Percentiles rank a stretch among this genome's conserved stretches.
Conservation (phyloP, 2,888 invertebrate genomes). For the Spilarctia lutea region DNA sequence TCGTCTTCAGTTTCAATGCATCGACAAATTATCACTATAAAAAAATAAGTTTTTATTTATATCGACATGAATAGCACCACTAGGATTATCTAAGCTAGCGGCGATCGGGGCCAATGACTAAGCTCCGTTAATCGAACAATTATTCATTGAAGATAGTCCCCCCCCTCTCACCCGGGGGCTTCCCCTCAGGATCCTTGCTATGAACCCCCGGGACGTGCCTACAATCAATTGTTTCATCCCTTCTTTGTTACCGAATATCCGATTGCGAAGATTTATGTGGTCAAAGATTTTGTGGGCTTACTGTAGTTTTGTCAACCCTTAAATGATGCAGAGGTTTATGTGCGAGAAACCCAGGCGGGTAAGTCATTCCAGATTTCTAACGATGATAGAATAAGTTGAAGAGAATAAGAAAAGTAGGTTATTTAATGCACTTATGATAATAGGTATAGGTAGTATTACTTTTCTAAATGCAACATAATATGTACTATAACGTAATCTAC, state of each 20-base stretch:
- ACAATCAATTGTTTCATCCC: constrained; percentile 32
- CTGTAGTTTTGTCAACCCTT: not conserved
- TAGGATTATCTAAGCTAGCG: constrained; percentile 66
- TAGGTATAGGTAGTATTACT: too few species aligned
- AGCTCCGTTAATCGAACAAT: constrained; percentile 83
- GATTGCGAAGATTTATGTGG: constrained; percentile 38
- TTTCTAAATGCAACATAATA: too few species aligned
- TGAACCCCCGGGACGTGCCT: constrained; percentile 22
- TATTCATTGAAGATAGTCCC: constrained; percentile 77
- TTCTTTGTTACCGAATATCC: constrained; percentile 37
- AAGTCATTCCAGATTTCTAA: not conserved
- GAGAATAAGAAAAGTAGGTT: not conserved
- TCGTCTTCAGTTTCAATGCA: not conserved
- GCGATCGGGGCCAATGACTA: constrained; percentile 77
- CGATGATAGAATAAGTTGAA: not conserved
- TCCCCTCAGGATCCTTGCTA: constrained; percentile 39
- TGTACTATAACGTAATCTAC: too few species aligned
- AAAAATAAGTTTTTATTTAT: constrained; percentile 1
- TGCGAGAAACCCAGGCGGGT: not conserved
- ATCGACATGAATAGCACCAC: constrained; percentile 47
- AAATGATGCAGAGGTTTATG: not conserved
- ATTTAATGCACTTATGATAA: too few species aligned
- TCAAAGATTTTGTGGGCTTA: constrained; percentile 33
- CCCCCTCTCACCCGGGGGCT: constrained; percentile 35
- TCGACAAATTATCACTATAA: not conserved